These are phyloP conservation scores for Sceliomorpha sp. DNA, from an alignment of 2,888 invertebrate genomes.

Conservation along the genomic window DNA sequence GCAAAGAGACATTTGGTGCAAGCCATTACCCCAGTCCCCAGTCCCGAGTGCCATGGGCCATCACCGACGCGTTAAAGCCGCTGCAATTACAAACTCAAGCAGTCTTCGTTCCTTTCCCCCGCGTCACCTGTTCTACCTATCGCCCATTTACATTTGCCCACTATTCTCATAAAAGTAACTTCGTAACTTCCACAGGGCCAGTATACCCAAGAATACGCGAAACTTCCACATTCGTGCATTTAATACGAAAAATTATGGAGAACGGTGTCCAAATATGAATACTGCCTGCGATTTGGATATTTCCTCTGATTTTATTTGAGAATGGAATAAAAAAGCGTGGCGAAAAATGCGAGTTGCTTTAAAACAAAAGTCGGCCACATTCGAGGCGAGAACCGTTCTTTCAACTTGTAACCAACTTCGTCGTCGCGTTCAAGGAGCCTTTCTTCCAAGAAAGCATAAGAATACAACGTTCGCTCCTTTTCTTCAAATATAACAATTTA, in stretches of 20 bases:
- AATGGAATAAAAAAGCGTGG: too few relatives aligned
- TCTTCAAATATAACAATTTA: too few relatives aligned
- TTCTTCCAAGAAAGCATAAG: too few relatives aligned
- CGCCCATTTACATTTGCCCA: conserved; percentile 65
- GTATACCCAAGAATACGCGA: conserved; percentile 59
- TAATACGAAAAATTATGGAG: conserved; percentile 23
- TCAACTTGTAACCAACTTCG: too few relatives aligned
- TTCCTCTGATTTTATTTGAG: too few relatives aligned
- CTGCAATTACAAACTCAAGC: conserved; percentile 76
- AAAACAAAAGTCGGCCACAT: too few relatives aligned
- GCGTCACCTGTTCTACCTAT: conserved; percentile 14
- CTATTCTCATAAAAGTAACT: conserved; percentile 73
- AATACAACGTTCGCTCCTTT: too few relatives aligned
- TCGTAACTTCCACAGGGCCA: conserved; percentile 64
- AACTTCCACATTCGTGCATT: conserved; percentile 63
- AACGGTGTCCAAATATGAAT: neutral
- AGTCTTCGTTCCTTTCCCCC: conserved; percentile 46
- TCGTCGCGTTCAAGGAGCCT: too few relatives aligned
- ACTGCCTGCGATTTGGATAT: too few relatives aligned
- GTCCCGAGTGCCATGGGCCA: conserved; percentile 74
- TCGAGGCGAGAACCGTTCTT: too few relatives aligned
- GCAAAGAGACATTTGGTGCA: conserved; percentile 72
- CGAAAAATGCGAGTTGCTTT: too few relatives aligned
- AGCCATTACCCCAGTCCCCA: conserved; percentile 73
- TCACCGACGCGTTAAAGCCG: conserved; percentile 75